phyloP scores from a whole-genome alignment of 2,797 vertebrate genomes.

The Cottoperca gobio region DNA sequence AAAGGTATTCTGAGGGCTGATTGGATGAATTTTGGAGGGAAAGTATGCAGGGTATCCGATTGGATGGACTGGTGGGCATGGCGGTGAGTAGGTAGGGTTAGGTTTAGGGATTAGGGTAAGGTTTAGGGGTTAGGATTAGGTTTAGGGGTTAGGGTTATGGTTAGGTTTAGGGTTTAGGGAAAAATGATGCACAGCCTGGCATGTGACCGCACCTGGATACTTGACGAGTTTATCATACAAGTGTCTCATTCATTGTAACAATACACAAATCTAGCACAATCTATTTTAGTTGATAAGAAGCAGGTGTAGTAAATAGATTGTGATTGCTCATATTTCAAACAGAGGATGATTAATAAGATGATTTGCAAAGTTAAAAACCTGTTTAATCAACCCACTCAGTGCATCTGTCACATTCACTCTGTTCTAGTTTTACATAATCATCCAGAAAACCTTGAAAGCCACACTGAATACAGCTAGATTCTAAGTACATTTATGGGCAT shows the following conservation, averaged over 20 bases:
- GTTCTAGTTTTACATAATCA: background rate
- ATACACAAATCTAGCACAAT: conserved; percentile 20
- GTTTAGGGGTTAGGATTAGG: too few relatives aligned
- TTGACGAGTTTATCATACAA: conserved; percentile 2
- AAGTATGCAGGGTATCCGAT: too few relatives aligned
- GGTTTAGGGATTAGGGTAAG: too few relatives aligned
- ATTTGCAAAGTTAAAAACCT: conserved; percentile 18
- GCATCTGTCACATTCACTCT: conserved; percentile 20
- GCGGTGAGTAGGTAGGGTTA: too few relatives aligned
- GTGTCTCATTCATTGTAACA: conserved; percentile 9
- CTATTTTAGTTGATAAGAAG: conserved; percentile 37
- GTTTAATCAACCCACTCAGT: conserved; percentile 18
- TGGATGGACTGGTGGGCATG: too few relatives aligned
- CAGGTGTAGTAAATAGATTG: conserved; percentile 38
- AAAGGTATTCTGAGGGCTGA: too few relatives aligned
- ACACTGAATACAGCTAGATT: background rate
- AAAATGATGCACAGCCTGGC: conserved; percentile 6
- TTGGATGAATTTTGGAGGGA: too few relatives aligned
- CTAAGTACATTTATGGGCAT: background rate
- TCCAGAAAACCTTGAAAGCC: background rate
- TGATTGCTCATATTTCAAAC: conserved; percentile 29
- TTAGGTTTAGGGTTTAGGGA: too few relatives aligned
- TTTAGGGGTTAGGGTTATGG: too few relatives aligned
- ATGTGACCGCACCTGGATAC: conserved; percentile 26
- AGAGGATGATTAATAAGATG: conserved; percentile 28